phyloP scores from a whole-genome alignment of 1,140 invertebrate species.

The Sipha flava region DNA sequence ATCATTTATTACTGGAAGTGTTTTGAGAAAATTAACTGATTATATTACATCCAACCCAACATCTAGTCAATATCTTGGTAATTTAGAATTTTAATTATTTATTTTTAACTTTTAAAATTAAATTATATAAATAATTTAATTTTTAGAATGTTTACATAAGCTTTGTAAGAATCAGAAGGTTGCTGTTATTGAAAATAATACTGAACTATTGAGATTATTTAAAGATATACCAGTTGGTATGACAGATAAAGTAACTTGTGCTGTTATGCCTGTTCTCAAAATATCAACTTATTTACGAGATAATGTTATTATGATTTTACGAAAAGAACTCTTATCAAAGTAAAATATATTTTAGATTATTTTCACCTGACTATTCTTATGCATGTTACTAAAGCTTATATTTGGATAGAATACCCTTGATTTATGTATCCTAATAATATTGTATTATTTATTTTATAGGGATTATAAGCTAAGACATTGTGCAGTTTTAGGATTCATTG shows the following conservation, averaged over 20 bases:
- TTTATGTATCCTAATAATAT: no score
- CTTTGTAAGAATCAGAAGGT: slow-evolving; percentile 4
- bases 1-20: neutral
- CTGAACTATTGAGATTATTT: slow-evolving; percentile 1
- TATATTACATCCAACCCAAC: neutral
- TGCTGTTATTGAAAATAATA: neutral
- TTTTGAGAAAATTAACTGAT: slow-evolving; percentile 14
- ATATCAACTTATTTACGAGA: neutral
- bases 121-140: neutral
- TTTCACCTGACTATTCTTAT: no score
- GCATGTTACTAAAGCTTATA: no score
- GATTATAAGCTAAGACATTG: neutral
- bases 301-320: slow-evolving; percentile 22
- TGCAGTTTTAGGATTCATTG: slow-evolving; percentile 13
- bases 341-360: neutral
- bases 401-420: no score
- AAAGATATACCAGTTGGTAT: slow-evolving; percentile 18
- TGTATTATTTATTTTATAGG: neutral
- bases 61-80: neutral
- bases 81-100: neutral
- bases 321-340: slow-evolving; percentile 22
- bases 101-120: no score
- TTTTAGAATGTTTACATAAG: slow-evolving; percentile 26
- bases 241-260: slow-evolving; percentile 17
- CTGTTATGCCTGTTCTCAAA: neutral